phyloP scores from a whole-genome alignment of 2,888 invertebrate species.

The Metalampra italica region DNA sequence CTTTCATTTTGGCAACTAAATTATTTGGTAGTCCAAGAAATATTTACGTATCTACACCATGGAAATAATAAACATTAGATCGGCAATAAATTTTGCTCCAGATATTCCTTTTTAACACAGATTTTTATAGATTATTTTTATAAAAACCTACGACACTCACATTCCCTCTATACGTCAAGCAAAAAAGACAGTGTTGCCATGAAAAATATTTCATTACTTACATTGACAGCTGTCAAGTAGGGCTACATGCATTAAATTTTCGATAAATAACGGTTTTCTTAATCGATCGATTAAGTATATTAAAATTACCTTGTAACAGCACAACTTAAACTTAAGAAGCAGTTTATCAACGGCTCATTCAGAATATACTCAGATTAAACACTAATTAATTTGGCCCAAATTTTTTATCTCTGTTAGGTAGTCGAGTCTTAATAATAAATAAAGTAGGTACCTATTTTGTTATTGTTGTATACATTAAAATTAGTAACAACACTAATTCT shows the following conservation, averaged over 20 bases:
- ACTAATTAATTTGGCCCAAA: too few species aligned
- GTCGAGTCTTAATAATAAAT: too few species aligned
- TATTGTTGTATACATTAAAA: too few species aligned
- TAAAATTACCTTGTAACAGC: too few species aligned
- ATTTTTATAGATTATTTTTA: conserved; percentile 60
- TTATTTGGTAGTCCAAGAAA: conserved; percentile 28
- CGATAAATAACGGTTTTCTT: conserved; percentile 1
- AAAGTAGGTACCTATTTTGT: too few species aligned
- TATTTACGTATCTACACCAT: conserved; percentile 24
- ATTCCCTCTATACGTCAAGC: conserved; percentile 70
- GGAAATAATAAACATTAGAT: conserved; percentile 22
- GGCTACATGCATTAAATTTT: not conserved
- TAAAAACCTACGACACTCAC: conserved; percentile 63
- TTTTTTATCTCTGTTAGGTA: too few species aligned
- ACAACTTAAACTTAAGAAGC: too few species aligned
- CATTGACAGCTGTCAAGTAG: conserved; percentile 21
- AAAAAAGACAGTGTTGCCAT: conserved; percentile 58
- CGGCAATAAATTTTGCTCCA: conserved; percentile 17
- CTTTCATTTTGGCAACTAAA: conserved; percentile 20
- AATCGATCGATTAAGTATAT: conserved; percentile 1
- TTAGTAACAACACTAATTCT: too few species aligned
- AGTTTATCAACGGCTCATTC: too few species aligned
- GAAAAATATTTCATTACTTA: conserved; percentile 19
- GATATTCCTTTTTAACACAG: conserved; percentile 32
- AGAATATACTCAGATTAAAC: too few species aligned